Evolutionary conservation across 2,113 vertebrate species (phyloP).

Genomic region (Protobothrops flavoviridis): DNA sequence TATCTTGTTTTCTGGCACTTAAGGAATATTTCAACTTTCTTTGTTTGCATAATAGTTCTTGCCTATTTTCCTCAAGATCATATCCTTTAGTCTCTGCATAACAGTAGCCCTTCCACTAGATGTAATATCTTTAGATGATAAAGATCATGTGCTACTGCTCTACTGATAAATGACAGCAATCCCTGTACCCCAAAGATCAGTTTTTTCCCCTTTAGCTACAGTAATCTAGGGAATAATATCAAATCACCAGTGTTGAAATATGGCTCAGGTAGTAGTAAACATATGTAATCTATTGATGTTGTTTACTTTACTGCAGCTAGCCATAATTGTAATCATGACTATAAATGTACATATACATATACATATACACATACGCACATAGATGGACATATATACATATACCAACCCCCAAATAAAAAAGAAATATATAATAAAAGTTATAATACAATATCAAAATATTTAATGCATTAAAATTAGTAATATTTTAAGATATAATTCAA

Average conservation of each 20-base stretch:
- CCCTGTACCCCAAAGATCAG: not conserved
- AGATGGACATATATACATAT: not conserved
- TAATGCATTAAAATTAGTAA: not conserved
- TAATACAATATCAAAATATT: not conserved
- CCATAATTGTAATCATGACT: not conserved
- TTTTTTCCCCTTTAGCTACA: not conserved
- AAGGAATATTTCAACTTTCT: not conserved
- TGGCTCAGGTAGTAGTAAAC: not conserved
- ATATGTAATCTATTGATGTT: not conserved
- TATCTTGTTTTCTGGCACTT: not conserved
- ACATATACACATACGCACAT: not conserved
- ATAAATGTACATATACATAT: not conserved
- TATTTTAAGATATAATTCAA: not conserved
- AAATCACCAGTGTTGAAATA: not conserved
- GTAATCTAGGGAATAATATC: not conserved
- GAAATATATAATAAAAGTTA: not conserved
- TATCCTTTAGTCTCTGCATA: not conserved
- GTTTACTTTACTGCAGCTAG: not conserved
- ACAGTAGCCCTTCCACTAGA: not conserved
- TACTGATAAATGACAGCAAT: not conserved
- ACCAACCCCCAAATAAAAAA: not conserved
- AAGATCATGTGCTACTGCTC: not conserved
- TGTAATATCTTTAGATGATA: not conserved
- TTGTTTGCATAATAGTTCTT: not conserved
- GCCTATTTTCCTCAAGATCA: not conserved